Base-by-base conservation (phyloP, 35 echinoderm and acorn worm genomes). In the Lytechinus pictus region DNA sequence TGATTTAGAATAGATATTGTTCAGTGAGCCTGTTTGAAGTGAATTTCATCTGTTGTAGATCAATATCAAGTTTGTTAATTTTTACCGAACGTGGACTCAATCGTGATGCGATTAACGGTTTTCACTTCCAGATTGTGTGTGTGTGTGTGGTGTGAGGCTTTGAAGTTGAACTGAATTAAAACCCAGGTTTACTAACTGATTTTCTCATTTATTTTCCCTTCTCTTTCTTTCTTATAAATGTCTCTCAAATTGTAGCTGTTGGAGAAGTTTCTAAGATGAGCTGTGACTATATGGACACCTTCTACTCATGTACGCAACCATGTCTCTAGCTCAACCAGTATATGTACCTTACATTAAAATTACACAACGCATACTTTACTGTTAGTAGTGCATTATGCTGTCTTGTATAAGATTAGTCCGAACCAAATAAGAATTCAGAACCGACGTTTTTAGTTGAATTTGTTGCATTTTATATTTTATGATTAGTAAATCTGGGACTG, bases 281-380 rank as follows among this genome's bases (percentile, higher is more conserved):
- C 55, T 95, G 95, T 52, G 87, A 11, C 95, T 91, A 55, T 86
- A 27, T 95, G 95, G 95, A 95, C 11, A 60, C 4, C 87, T 89
- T 89, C 54, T 95, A 95, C 57, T 90, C 95, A 89, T 95, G 95
- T 95, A 95, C 87, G 95, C 88, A 95, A 44, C 33, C 33, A 44
- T 57, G n/a, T 79, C 16, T 24, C 16, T 24, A 79, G 66, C 66
- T 79, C 66, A 61, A 56, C 54, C 57, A 16, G 29, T 94, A 52
- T 79, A 79, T 79, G 19, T 79, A 27, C 66, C 66, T 24, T 79
- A n/a, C 9, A 79, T 79, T 79, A 79, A 16, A 79, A 79, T 79
- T 79, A 79, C 8, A 24, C 19, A 79, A 24, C 66, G 66, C 66
- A 16, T 79, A 79, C 66, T 24, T 79, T 6, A 24, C 66, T 79